phyloP scores from a whole-genome alignment of 2,888 invertebrate genomes.

The Hirtodrosophila cameraria region DNA sequence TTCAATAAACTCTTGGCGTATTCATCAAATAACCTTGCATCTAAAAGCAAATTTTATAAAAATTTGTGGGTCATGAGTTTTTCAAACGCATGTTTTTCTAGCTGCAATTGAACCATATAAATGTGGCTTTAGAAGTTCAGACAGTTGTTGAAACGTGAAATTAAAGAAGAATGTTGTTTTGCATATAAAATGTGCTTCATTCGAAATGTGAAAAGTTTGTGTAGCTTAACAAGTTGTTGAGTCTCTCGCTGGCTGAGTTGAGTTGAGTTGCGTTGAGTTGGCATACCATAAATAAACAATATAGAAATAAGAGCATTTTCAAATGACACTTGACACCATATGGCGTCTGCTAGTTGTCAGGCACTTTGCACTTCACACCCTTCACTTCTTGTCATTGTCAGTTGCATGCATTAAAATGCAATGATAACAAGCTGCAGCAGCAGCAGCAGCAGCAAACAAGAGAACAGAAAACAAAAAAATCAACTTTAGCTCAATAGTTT shows the following conservation, averaged over 20 bases:
- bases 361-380: constrained; percentile 17
- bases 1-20: no score
- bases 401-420: constrained; percentile 77
- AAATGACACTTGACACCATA: constrained; percentile 79
- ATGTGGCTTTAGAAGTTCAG: constrained; percentile 15
- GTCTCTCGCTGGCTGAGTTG: no score
- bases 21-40: no score
- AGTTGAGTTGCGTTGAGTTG: no score
- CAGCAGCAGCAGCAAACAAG: constrained; percentile 17
- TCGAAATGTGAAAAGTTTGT: constrained; percentile 25
- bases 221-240: constrained; percentile 32
- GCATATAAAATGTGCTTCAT: constrained; percentile 4
- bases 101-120: constrained; percentile 22
- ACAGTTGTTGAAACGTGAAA: constrained; percentile 1
- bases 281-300: constrained; percentile 66
- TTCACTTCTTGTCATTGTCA: constrained; percentile 54
- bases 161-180: constrained; percentile 19
- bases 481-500: constrained; percentile 62
- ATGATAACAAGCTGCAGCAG: constrained; percentile 64
- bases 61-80: no score
- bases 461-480: no score
- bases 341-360: constrained; percentile 54
- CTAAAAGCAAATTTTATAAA: neutral
- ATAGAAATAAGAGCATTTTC: constrained; percentile 74
- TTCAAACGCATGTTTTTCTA: neutral